Percentiles rank a stretch among this genome's conserved stretches.
These are phyloP conservation scores for Andrena bicolor DNA, from an alignment of 2,888 invertebrate species.

Conservation along the genomic window DNA sequence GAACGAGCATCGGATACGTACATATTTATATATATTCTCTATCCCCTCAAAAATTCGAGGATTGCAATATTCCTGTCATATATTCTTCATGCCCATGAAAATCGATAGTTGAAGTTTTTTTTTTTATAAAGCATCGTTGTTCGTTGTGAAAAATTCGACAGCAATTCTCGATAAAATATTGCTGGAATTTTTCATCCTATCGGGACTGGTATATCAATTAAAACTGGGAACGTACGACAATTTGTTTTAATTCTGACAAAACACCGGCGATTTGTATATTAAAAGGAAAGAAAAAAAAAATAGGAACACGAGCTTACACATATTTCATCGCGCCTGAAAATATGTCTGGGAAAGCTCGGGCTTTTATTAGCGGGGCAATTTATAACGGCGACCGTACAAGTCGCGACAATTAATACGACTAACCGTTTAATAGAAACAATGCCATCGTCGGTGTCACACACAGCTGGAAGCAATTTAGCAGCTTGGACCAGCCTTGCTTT, in stretches of 20 bases:
- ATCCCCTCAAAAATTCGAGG: too few species aligned
- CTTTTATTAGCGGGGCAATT: constrained; percentile 51
- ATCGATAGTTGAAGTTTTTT: too few species aligned
- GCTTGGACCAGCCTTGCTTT: constrained; percentile 87
- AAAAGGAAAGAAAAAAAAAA: constrained; percentile 1
- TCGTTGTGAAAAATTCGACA: not conserved
- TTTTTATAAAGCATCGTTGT: too few species aligned
- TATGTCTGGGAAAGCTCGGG: constrained; percentile 22
- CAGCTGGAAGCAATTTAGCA: constrained; percentile 86
- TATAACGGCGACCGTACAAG: constrained; percentile 35
- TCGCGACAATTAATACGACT: constrained; percentile 64
- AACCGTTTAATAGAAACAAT: constrained; percentile 82
- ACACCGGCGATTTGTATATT: constrained; percentile 9
- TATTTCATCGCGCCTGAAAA: constrained; percentile 37
- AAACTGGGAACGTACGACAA: not conserved
- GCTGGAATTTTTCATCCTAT: not conserved
- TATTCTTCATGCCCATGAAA: too few species aligned
- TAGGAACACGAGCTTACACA: not conserved
- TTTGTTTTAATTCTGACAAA: constrained; percentile 30
- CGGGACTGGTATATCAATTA: not conserved
- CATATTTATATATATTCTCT: too few species aligned
- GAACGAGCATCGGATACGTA: not conserved
- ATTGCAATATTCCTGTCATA: too few species aligned
- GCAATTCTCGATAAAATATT: not conserved
- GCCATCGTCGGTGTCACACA: constrained; percentile 85